Evolutionary conservation across 2,797 vertebrate genomes (phyloP).

Genomic region (Cynodonichthys magdalenae): DNA sequence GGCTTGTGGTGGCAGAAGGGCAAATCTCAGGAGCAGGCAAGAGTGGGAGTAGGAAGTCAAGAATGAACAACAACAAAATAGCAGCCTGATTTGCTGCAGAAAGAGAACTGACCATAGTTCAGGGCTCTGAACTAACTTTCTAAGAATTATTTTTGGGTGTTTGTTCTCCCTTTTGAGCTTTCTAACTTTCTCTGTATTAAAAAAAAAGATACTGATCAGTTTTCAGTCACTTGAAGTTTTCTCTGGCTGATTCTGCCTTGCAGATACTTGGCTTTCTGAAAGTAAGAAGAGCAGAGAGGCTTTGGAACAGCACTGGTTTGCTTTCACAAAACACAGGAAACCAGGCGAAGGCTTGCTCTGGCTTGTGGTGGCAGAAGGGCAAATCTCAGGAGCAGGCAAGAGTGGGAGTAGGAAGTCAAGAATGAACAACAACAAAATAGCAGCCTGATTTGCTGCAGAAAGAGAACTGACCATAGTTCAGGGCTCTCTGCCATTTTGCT

Average conservation of each 20-base stretch:
- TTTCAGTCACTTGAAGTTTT: conserved; percentile 49
- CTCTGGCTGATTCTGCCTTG: conserved; percentile 42
- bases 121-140: conserved; percentile 14
- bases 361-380: conserved; percentile 65
- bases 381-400: conserved; percentile 49
- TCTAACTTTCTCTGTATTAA: conserved; percentile 25
- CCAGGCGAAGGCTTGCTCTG: conserved; percentile 58
- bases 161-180: background rate
- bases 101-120: conserved; percentile 38
- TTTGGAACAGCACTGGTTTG: conserved; percentile 52
- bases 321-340: conserved; percentile 73
- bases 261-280: conserved; percentile 59
- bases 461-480: conserved; percentile 37
- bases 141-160: background rate
- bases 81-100: conserved; percentile 32
- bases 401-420: conserved; percentile 56
- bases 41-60: conserved; percentile 55
- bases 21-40: conserved; percentile 49
- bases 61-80: conserved; percentile 64
- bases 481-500: conserved; percentile 32
- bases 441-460: conserved; percentile 32
- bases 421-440: conserved; percentile 64
- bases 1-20: conserved; percentile 65
- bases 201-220: conserved; percentile 43
- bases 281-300: conserved; percentile 43